Evolutionary conservation across 1,140 invertebrate genomes (phyloP), one percentile per base, ranked within the genome.

Genomic region (Coboldia fuscipes): DNA sequence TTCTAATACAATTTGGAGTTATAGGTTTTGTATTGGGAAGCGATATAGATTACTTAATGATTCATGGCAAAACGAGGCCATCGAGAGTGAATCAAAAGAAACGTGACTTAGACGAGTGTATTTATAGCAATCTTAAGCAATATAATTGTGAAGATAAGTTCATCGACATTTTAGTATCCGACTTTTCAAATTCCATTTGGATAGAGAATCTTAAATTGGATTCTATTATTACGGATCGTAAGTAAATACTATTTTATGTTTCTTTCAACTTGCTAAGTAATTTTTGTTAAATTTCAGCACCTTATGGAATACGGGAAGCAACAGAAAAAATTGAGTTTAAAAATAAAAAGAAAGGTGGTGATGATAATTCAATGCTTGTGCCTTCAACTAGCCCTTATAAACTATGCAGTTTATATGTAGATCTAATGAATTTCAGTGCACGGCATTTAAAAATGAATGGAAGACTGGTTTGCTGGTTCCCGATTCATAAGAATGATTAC

Each of bases 191-290:
- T 41, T 70, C 75, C 2, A 51, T 86, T 39, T 93, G 85, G 84
- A 67, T 66, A 39, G 44, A 66, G 3, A 47, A 63, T 13, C 50
- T 83, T 13, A 51, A 58, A 41, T 72, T 92, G 43, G 84, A 94
- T 59, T 70, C 82, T 30, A 86, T 92, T 39, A 76, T 97, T 31
- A 92, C 89, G 29, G 90, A 96, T 61, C 90, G 89, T 94, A 67
- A 73, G 80, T 73, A 37, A 10, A 17, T 22, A 17, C 23, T 16
- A 5, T 22, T 6, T 29, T 29, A 6, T 24, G 7, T 24, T n/a
- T n/a, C 7, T 24, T 24, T n/a, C 23, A 23, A 28, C 21, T 15
- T 27, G 13, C 16, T 19, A 31, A 4, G 15, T 17, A 31, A 17
- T 7, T 6, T 16, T 14, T 4, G 12, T 14, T 14, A 4, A 17